Evolutionary conservation across 1,140 invertebrate species (phyloP).

Genomic region (Zaprionus nigranus): DNA sequence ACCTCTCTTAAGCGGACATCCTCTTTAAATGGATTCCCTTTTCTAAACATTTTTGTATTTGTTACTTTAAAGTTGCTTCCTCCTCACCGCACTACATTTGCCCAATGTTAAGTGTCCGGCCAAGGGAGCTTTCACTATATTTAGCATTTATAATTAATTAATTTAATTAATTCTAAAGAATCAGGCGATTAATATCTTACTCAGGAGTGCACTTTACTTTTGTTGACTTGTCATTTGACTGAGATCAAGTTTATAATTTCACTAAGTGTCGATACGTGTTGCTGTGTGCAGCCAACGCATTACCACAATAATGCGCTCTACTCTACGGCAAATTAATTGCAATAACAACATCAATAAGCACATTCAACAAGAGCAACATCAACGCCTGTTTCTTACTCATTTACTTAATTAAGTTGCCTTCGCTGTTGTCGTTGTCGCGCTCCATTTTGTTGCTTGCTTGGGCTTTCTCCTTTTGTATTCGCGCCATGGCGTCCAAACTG

Average conservation of each 20-base stretch:
- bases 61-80: accelerated
- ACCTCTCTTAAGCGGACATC: no score
- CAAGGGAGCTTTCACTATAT: no score
- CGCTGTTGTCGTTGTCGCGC: conserved; percentile 43
- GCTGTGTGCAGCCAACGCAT: neutral
- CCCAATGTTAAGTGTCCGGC: accelerated
- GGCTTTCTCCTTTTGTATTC: conserved; percentile 55
- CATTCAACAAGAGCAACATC: conserved; percentile 32
- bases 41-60: no score
- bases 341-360: conserved; percentile 23
- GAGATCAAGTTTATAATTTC: neutral
- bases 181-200: no score
- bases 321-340: neutral
- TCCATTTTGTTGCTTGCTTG: conserved; percentile 52
- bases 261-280: neutral
- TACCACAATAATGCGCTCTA: neutral
- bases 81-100: no score
- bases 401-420: conserved; percentile 73
- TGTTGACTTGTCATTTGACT: neutral
- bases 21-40: accelerated
- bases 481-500: conserved; percentile 42
- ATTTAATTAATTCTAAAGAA: no score
- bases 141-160: no score
- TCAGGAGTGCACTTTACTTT: neutral
- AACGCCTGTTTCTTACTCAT: conserved; percentile 66